These are phyloP conservation scores for Pseudotriccus pelzelni DNA, from an alignment of 2,797 vertebrate genomes.

Conservation along the genomic window DNA sequence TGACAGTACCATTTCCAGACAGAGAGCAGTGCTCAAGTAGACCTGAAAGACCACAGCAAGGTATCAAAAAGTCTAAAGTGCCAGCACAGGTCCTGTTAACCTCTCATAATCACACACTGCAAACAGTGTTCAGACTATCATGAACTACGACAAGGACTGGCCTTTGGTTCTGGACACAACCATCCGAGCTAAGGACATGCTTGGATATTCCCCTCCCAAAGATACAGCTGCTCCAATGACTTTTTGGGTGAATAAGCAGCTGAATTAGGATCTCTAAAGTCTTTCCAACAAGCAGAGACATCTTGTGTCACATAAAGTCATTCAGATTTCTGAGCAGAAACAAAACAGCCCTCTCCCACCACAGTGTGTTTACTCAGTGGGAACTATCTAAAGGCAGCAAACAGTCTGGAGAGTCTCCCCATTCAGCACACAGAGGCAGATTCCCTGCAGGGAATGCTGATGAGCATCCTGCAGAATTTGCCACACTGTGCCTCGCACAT, in stretches of 20 bases:
- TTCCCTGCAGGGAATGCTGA: neutral
- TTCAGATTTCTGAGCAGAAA: neutral
- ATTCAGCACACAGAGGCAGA: neutral
- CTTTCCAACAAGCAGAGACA: neutral
- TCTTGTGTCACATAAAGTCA: neutral
- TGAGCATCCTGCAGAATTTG: neutral
- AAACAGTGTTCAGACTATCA: neutral
- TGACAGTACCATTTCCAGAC: accelerated
- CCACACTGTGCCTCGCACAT: neutral
- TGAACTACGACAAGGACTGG: neutral
- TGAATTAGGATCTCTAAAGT: neutral
- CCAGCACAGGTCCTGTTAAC: neutral
- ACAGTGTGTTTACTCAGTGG: neutral
- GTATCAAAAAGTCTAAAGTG: neutral
- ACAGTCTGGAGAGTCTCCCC: neutral
- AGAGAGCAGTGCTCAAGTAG: neutral
- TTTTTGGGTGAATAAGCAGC: neutral
- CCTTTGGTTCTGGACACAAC: neutral
- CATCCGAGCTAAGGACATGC: neutral
- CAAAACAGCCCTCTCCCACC: neutral
- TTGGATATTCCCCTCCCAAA: neutral
- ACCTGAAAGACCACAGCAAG: neutral
- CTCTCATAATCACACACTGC: neutral
- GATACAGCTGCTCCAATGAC: neutral
- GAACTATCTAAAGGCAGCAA: neutral